Evolutionary conservation across 92 coral and sea anemone genomes (phyloP), one percentile per base, ranked within the genome.

Genomic region (Epizoanthus stellaris): DNA sequence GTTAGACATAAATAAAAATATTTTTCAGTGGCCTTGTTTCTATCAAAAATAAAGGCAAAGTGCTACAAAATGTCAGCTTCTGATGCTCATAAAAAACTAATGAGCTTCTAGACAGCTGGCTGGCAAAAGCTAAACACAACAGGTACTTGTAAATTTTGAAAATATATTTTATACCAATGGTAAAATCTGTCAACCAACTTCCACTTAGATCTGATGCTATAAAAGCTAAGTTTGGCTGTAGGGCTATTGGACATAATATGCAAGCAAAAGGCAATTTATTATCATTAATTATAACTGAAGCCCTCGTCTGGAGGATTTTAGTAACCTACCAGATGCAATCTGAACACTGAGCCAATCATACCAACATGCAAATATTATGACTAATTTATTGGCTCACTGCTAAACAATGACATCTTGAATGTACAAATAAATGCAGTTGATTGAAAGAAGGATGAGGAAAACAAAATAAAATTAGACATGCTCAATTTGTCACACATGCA

Each of bases 81-180:
- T 63, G 72, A 79, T 63, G 83, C 83, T 79, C 83, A 79, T 79
- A 59, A 79, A 79, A 61, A 71, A 62, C 83, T 79, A 62, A 79
- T 79, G 83, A 79, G 83, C 25, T 25, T n/a, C 36, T 63, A 40
- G 64, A 79, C 83, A 79, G 83, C 83, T 79, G 83, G 43, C 83
- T 45, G 70, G 21, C 60, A 79, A 79, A 79, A 45, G 56, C 60
- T 63, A 63, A 63, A 63, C 83, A 63, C 34, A 61, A 63, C 83
- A 79, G 83, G 83, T 79, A 79, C 72, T 79, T 43, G 58, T 59
- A 79, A 71, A 77, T 77, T 77, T 49, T 8, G 14, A 49, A 47
- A 49, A 49, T 49, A 49, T 10, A 49, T 49, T 49, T 49, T 49
- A 49, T 49, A 49, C 11, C 56, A 49, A 49, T 49, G 9, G 56